phyloP scores from a whole-genome alignment of 2,797 vertebrate genomes.

The Ibycter americanus region DNA sequence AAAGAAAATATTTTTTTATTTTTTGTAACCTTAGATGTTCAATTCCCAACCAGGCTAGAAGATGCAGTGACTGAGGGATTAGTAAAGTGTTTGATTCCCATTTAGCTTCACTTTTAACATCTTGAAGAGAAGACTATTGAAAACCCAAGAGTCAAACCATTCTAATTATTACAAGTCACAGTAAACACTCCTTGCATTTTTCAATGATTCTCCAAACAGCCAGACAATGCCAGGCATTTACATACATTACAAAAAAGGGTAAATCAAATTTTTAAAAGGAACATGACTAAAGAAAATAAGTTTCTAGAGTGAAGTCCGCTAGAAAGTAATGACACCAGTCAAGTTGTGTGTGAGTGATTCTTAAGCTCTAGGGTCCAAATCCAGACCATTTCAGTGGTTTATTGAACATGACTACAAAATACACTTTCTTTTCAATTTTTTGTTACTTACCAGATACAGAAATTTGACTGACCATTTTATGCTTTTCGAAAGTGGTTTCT shows the following conservation, averaged over 20 bases:
- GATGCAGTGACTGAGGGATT: not conserved
- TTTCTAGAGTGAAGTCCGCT: not conserved
- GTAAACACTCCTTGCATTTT: not conserved
- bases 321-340: not conserved
- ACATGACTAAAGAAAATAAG: not conserved
- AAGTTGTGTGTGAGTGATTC: not conserved
- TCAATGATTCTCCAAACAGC: not conserved
- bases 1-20: rapidly evolving
- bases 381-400: not conserved
- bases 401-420: not conserved
- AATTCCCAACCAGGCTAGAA: not conserved
- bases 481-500: not conserved
- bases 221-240: not conserved
- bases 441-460: not conserved
- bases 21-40: not conserved
- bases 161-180: not conserved
- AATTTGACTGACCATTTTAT: not conserved
- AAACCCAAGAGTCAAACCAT: not conserved
- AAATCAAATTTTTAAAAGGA: not conserved
- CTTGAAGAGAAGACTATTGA: not conserved
- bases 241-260: rapidly evolving
- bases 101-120: not conserved
- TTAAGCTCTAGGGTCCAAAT: not conserved
- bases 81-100: not conserved
- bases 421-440: not conserved